A percentile compares a stretch with the other conserved stretches of the same genome.
Conservation (phyloP, 2,113 vertebrate species). For the Eonycteris spelaea region DNA sequence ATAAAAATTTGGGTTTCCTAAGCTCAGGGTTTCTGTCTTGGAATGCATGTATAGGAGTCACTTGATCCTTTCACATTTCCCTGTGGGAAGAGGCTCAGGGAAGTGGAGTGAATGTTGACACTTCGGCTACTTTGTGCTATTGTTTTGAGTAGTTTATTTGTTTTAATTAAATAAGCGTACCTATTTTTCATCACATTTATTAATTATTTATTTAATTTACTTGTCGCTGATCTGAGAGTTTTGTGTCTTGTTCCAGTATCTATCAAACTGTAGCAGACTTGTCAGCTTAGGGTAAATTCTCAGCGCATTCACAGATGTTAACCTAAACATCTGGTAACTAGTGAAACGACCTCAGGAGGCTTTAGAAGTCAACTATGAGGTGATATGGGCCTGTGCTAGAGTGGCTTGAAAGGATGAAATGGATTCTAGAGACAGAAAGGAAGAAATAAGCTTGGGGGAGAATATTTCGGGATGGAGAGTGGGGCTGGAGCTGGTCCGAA, state of each 20-base stretch:
- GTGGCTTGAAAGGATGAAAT: conserved; percentile 22
- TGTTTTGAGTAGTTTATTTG: not conserved
- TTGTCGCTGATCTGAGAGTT: not conserved
- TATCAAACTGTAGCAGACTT: not conserved
- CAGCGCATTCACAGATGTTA: not conserved
- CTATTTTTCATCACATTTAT: not conserved
- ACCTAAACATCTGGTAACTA: not conserved
- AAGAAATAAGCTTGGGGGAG: not conserved
- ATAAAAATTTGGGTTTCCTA: not conserved
- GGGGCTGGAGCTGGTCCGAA: not conserved
- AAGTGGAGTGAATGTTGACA: not conserved
- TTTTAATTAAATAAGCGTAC: not conserved
- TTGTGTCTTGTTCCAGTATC: not conserved
- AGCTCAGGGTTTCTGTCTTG: not conserved
- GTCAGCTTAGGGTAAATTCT: not conserved
- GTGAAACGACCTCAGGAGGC: not conserved
- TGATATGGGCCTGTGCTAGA: not conserved
- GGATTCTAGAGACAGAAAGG: conserved; percentile 34
- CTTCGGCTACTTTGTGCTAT: not conserved
- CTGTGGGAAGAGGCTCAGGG: not conserved
- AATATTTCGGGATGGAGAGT: conserved; percentile 52
- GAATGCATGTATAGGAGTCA: not conserved
- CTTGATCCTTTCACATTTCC: not conserved
- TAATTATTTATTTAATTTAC: not conserved
- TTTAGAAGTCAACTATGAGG: not conserved